Base-by-base conservation (phyloP, 2,113 vertebrate genomes). In the Ceyx melanurus region DNA sequence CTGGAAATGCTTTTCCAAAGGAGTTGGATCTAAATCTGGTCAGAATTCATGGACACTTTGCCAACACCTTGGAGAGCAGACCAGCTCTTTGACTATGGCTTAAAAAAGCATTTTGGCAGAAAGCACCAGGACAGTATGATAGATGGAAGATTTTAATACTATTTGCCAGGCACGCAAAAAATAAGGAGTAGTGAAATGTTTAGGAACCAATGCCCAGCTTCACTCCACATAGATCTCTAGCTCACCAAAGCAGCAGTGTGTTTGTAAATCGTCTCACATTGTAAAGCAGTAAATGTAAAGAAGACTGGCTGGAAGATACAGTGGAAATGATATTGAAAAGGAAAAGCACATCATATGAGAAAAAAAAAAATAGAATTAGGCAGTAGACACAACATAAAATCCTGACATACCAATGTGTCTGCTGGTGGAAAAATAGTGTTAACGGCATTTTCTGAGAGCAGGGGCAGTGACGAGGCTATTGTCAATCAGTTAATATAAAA, bases 201-300 rank as follows among this genome's bases (percentile, higher is more conserved):
- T 29, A 66, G 66, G 60, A 66, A 8, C 13, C 25, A 22, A 18
- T 8, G 7, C 9, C 15, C 3, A 18, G 42, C 19, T 43, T 33
- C 1, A 1, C 16, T 58, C 25, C 45, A 33, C n/a, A 35, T 18
- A 28, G 37, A 53, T 51, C 13, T 0, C 14, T 7, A 14, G 31
- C 45, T 73, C 8, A 0, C 10, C 3, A 2, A 3, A 6, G 29
- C 29, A 29, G 0, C 8, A 4, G 13, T 13, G 11, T 26, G 22
- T 10, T 42, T 9, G 25, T 37, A 37, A 37, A 37, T 37, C 9
- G 11, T 42, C 54, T 37, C 4, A 37, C 35, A 42, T n/a, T 37
- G 50, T 29, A n/a, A 56, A 31, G 33, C 37, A 68, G 17, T 4
- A 21, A 74, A 9, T 0, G 0, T 65, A 65, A 22, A 3, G 48